Evolutionary conservation across 2,797 vertebrate genomes (phyloP), one percentile per base, ranked within the genome.

Genomic region (Micrastur ruficollis): DNA sequence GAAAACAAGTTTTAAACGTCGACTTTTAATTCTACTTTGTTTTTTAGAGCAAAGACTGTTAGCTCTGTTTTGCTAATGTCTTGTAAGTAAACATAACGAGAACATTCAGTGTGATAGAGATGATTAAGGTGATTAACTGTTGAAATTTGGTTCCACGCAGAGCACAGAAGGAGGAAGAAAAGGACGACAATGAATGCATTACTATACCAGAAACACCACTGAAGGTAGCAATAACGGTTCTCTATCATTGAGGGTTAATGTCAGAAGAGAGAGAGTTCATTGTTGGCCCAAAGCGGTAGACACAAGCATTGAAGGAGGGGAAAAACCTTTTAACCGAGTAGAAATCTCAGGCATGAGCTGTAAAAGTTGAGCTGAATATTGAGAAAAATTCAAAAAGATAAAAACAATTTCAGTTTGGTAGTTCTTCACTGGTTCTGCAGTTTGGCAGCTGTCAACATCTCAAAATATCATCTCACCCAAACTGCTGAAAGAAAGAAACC

Each of bases 361-460:
- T 56, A 81, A 96, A 92, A 93, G 79, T 89, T 31, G 56, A 94
- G 75, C 58, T 97, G 95, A 94, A 94, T 65, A 93, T 61, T 68
- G 58, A 94, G 89, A 95, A 90, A 95, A 87, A 97, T 82, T 97
- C 86, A 82, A 53, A 91, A 81, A 92, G 92, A 97, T 97, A 95
- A 97, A 95, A 97, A 97, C 61, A 20, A 94, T 95, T 97, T 95
- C 73, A 72, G 44, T 96, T 95, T 85, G 89, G 86, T 95, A 81
- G 81, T 95, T 95, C 86, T 95, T 97, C 91, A 71, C 81, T 96
- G 95, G 95, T 96, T 97, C 96, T 97, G 94, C 94, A 98, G 95
- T 98, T 98, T 97, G 97, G 92, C 97, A 98, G 97, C 97, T 98
- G 97, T 98, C 97, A 98, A 96, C 96, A 97, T 98, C 98, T 98